phyloP scores from a whole-genome alignment of 2,113 vertebrate genomes.

The Muntiacus reevesi region DNA sequence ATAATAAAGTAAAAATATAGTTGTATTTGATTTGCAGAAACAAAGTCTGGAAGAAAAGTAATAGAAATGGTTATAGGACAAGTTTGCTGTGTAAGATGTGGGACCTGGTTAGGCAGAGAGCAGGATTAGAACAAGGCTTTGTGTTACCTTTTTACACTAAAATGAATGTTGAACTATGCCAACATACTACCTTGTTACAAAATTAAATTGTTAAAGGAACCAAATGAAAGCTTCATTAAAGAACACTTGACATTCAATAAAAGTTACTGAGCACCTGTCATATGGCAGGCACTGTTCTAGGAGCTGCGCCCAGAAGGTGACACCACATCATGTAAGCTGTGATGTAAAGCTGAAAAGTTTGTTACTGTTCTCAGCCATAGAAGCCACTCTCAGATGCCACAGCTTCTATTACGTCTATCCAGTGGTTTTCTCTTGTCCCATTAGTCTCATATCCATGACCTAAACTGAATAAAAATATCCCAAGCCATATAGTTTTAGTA shows the following conservation, averaged over 20 bases:
- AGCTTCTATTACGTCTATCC: background rate
- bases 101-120: background rate
- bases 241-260: background rate
- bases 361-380: background rate
- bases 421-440: background rate
- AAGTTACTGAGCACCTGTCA: background rate
- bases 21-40: conserved; percentile 16
- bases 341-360: background rate
- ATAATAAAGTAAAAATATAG: conserved; percentile 20
- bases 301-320: background rate
- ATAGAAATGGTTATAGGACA: background rate
- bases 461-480: background rate
- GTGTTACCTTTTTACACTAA: background rate
- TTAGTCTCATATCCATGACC: background rate
- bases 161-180: background rate
- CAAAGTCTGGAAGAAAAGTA: background rate
- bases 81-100: background rate
- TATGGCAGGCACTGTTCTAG: background rate
- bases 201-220: background rate
- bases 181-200: background rate
- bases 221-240: background rate
- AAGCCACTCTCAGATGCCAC: background rate
- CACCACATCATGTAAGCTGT: background rate
- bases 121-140: background rate
- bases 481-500: background rate